phyloP scores from a whole-genome alignment of 2,113 vertebrate genomes.

The Craseonycteris thonglongyai region DNA sequence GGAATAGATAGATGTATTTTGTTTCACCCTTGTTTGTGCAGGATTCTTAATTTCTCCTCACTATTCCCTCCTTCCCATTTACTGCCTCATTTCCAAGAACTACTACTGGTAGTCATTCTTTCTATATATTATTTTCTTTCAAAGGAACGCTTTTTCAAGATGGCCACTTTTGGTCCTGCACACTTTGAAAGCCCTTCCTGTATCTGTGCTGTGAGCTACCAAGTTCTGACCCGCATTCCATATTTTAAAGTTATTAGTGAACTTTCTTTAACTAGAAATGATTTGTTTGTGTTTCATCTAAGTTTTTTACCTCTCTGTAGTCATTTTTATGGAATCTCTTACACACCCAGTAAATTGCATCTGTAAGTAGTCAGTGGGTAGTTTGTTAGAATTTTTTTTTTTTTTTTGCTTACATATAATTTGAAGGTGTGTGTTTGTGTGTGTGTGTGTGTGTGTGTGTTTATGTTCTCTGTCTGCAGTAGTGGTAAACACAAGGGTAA shows the following conservation, averaged over 20 bases:
- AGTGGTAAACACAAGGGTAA: neutral
- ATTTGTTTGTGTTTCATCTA: neutral
- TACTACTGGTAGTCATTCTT: neutral
- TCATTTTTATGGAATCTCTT: neutral
- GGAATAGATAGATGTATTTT: neutral
- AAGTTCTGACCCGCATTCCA: neutral
- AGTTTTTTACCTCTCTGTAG: neutral
- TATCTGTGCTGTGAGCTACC: neutral
- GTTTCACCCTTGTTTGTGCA: neutral
- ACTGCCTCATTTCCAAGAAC: neutral
- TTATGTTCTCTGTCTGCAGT: neutral
- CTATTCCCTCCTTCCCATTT: neutral
- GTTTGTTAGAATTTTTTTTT: neutral
- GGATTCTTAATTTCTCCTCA: neutral
- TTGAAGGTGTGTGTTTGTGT: neutral
- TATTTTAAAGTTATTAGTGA: neutral
- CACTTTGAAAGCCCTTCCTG: neutral
- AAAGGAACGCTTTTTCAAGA: neutral
- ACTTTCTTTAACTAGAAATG: neutral
- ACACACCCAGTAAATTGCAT: neutral
- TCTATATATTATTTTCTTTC: neutral
- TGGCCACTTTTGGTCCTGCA: neutral
- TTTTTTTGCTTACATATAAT: neutral
- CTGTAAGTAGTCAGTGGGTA: neutral
- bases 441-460: neutral